phyloP scores from a whole-genome alignment of 2,888 invertebrate genomes.

The Linnaemya vulpina region DNA sequence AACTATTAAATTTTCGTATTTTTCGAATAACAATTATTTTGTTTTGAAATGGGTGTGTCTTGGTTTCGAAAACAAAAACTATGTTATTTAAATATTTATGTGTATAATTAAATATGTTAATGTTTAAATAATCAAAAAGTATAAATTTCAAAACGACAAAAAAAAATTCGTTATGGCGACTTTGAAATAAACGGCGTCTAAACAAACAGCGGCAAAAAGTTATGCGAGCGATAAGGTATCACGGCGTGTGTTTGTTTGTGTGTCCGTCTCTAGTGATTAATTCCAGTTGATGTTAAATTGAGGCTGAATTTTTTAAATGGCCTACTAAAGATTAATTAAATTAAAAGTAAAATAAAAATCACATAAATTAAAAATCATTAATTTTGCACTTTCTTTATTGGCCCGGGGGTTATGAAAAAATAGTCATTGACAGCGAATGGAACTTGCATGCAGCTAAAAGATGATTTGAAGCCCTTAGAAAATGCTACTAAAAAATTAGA shows the following conservation, averaged over 20 bases:
- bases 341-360: too few relatives aligned
- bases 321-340: neutral
- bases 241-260: neutral
- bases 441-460: too few relatives aligned
- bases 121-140: slow-evolving; percentile 31
- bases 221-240: neutral
- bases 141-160: slow-evolving; percentile 24
- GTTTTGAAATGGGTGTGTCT: slow-evolving; percentile 17
- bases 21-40: neutral
- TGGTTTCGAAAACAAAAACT: neutral
- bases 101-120: slow-evolving; percentile 37
- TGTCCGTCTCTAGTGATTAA: neutral
- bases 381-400: too few relatives aligned
- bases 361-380: too few relatives aligned
- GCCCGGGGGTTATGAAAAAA: too few relatives aligned
- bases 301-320: neutral
- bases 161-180: slow-evolving; percentile 18
- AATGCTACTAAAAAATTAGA: too few relatives aligned
- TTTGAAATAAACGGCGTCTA: slow-evolving; percentile 4
- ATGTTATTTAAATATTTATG: neutral
- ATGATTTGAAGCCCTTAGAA: too few relatives aligned
- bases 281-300: neutral
- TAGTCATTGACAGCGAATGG: too few relatives aligned
- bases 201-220: neutral
- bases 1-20: neutral